Conservation (phyloP, 2,113 vertebrate species). For the Taxidea taxus region DNA sequence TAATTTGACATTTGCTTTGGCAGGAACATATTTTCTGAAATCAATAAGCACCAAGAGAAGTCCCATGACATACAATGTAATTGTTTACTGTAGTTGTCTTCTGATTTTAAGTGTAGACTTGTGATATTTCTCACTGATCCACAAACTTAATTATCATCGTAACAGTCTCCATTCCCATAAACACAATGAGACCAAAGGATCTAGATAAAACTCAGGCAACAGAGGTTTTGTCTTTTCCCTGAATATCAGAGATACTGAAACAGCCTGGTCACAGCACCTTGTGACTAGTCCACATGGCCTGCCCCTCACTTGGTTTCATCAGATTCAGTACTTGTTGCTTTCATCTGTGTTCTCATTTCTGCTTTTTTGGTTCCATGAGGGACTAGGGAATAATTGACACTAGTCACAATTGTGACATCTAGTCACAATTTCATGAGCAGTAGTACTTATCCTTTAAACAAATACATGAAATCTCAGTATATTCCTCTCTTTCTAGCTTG, state of each 20-base stretch:
- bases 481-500: background rate
- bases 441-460: background rate
- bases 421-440: background rate
- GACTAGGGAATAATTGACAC: background rate
- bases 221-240: background rate
- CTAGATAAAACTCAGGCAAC: background rate
- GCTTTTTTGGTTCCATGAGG: background rate
- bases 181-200: background rate
- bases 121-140: background rate
- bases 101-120: background rate
- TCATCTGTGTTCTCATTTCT: background rate
- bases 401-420: no score
- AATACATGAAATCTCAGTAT: background rate
- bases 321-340: background rate
- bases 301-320: background rate
- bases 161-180: background rate
- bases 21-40: slow-evolving; percentile 17
- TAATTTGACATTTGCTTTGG: background rate
- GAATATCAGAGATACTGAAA: background rate
- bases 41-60: background rate
- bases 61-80: background rate
- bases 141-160: background rate
- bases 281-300: background rate
- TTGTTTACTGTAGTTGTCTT: background rate
- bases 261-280: background rate